Base-by-base conservation (phyloP, 2,888 invertebrate genomes). In the Andrena minutula region DNA sequence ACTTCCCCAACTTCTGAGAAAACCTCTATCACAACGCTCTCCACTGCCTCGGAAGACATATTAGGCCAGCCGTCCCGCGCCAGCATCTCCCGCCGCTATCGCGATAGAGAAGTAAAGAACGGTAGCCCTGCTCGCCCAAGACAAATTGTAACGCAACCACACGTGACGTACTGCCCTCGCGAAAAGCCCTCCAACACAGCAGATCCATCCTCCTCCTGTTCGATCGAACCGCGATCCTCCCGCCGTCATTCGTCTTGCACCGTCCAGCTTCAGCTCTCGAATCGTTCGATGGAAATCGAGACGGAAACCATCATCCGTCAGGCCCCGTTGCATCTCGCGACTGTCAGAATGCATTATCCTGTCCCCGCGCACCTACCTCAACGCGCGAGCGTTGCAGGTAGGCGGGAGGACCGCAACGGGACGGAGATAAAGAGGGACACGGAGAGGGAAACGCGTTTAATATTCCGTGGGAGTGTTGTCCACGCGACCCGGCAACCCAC, bases 381-480 rank as follows among this genome's bases (percentile, higher is more conserved):
- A 87, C 87, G 82, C 75, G 84, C 75, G 73, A 87, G 82, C 75
- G 74, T 79, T 75, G 82, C 78, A 58, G 87, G 87, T 86, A 89
- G 89, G 84, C 82, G 88, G 89, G 84, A 82, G 88, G 82, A 66
- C 65, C 70, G 75, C 75, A 51, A 51, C 61, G 30, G 41, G 28
- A 30, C 58, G 32, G 16, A 58, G 84, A 80, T 75, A 64, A 64
- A 73, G 60, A 61, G 66, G 71, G 69, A 61, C 60, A 60, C 20
- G 65, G 73, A 69, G 51, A 65, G 53, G 65, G 70, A 58, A 61
- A 79, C 73, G 72, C 86, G 85, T 83, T 93, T 91, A 91, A 91
- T 92, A 93, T 93, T 93, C 93, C 85, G 81, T 79, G 82, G 83
- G 88, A 87, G 92, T 91, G 86, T 87, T 83, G 89, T 93, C 92